Conservation (phyloP, 2,797 vertebrate genomes). For the Lepidocolaptes lacrymiger region DNA sequence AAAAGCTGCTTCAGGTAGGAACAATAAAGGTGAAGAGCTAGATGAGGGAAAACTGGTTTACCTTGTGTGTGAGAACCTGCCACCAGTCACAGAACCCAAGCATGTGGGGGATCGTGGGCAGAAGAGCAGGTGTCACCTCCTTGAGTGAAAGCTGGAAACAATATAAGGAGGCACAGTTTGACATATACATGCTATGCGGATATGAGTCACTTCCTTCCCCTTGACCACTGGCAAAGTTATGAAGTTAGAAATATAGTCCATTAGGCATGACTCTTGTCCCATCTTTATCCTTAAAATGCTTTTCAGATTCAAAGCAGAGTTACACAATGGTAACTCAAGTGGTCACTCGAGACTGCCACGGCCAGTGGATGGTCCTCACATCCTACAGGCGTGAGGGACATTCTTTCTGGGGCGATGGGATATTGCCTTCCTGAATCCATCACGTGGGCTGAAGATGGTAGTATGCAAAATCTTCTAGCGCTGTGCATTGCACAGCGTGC, state of each 20-base stretch:
- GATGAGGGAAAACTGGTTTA: not conserved
- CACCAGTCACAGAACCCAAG: not conserved
- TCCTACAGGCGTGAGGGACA: not conserved
- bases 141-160: not conserved
- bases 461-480: not conserved
- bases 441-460: not conserved
- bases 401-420: not conserved
- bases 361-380: not conserved
- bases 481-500: not conserved
- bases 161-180: not conserved
- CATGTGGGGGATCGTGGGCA: not conserved
- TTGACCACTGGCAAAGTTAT: not conserved
- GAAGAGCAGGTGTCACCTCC: not conserved
- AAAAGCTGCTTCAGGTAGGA: not conserved
- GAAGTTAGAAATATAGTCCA: not conserved
- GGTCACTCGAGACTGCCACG: not conserved
- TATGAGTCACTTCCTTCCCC: constrained; percentile 17
- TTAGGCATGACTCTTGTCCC: not conserved
- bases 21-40: not conserved
- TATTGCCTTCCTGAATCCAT: not conserved
- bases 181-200: not conserved
- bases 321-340: not conserved
- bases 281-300: not conserved
- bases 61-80: not conserved
- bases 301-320: not conserved